phyloP scores from a whole-genome alignment of 2,113 vertebrate species.

The Dipodomys ordii region DNA sequence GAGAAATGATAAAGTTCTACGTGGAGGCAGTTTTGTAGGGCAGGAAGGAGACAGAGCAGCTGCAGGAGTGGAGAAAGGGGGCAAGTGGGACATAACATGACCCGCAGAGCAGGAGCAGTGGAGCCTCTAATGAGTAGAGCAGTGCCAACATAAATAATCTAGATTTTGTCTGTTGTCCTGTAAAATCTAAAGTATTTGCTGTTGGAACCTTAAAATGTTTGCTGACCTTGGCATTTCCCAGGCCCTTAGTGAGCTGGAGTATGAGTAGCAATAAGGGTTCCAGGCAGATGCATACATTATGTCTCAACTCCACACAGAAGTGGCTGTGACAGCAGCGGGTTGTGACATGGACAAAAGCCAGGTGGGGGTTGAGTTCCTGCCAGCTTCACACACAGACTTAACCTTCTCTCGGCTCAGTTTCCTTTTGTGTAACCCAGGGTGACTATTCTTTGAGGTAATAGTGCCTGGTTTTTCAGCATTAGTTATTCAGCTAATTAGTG shows the following conservation, averaged over 20 bases:
- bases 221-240: neutral
- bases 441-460: neutral
- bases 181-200: neutral
- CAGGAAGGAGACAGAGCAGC: neutral
- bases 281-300: neutral
- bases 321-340: too few species aligned
- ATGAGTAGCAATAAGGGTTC: neutral
- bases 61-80: neutral
- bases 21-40: accelerated
- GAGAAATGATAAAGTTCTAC: neutral
- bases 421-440: neutral
- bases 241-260: neutral
- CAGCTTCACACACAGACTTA: neutral
- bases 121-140: neutral
- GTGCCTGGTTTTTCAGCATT: neutral
- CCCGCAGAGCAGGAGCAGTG: neutral
- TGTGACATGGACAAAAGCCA: neutral
- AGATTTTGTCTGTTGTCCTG: neutral
- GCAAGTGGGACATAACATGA: neutral
- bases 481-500: neutral
- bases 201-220: neutral
- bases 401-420: neutral
- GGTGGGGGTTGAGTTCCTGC: neutral
- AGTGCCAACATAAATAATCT: neutral
- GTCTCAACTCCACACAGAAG: neutral